A percentile compares a stretch with the other conserved stretches of the same genome.
Evolutionary conservation across 2,797 vertebrate genomes (phyloP).

Genomic region (Lindbergichthys nudifrons): DNA sequence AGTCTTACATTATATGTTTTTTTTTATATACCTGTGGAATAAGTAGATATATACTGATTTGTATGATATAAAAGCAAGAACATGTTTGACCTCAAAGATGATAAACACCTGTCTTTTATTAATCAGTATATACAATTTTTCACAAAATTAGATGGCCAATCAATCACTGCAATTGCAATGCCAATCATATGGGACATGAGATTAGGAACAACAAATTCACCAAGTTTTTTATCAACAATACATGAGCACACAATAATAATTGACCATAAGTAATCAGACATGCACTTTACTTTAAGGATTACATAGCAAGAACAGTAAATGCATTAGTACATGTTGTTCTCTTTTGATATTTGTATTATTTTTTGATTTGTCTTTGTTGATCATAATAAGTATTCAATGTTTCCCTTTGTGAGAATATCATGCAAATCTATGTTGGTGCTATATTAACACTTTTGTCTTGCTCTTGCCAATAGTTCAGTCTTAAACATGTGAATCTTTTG

Average conservation of each 20-base stretch:
- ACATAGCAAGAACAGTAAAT: not conserved
- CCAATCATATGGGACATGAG: too few relatives aligned
- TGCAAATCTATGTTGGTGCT: not conserved
- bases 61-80: not conserved
- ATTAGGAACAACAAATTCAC: not conserved
- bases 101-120: not conserved
- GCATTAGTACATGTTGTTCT: not conserved
- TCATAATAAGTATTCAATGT: not conserved
- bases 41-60: not conserved
- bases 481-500: not conserved
- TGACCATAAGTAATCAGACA: not conserved
- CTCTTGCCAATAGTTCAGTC: not conserved
- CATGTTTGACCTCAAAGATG: not conserved
- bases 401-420: not conserved
- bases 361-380: not conserved
- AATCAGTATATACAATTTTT: not conserved
- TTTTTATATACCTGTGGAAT: not conserved
- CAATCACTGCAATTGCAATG: not conserved
- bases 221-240: not conserved
- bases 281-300: not conserved
- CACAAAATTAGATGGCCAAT: too few relatives aligned
- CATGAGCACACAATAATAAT: not conserved
- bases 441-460: not conserved
- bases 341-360: not conserved
- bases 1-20: not conserved